Base-by-base conservation (phyloP, 2,888 invertebrate species). In the Resseliella maxima region DNA sequence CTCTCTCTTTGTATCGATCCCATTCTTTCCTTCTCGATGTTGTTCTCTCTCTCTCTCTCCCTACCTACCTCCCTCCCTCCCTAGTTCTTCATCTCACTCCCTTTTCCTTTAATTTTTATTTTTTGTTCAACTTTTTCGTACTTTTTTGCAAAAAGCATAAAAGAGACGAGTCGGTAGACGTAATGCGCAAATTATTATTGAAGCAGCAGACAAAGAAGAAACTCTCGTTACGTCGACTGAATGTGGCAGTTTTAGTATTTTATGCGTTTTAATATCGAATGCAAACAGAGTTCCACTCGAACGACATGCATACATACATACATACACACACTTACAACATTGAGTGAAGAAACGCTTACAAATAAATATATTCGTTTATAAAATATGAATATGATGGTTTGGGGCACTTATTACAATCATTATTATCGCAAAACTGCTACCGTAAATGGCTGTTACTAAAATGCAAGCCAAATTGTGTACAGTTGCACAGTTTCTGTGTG, bases 371-470 rank as follows among this genome's bases (percentile, higher is more conserved):
- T 72, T n/a, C 72, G 72, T 72, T 72, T 72, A 72, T 72, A 72
- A 72, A 72, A 72, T 72, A 72, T 72, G 72, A 72, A 72, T 72
- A 72, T 72, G 72, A 72, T 72, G 72, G 72, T 72, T 72, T n/a
- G 72, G 18, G 72, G 72, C 72, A 72, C 72, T 72, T 72, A 72
- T 72, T 72, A 72, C 72, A 72, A 72, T 72, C 72, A 72, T 72
- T 72, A 72, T 72, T 72, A 72, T 72, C 72, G 72, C 72, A 72
- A 72, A 72, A 72, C 72, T 72, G 72, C 31, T 72, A 72, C 72
- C 72, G 72, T 72, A 72, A 72, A 72, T 72, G 72, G 72, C 15
- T 72, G 72, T 35, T 72, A 72, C 72, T 27, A 72, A 72, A 72
- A 72, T 72, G 21, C 35, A 31, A 72, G 72, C 72, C 31, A 72